Percentiles rank a stretch among this genome's conserved stretches.
phyloP scores from a whole-genome alignment of 1,140 invertebrate genomes.

The Callitettix versicolor region DNA sequence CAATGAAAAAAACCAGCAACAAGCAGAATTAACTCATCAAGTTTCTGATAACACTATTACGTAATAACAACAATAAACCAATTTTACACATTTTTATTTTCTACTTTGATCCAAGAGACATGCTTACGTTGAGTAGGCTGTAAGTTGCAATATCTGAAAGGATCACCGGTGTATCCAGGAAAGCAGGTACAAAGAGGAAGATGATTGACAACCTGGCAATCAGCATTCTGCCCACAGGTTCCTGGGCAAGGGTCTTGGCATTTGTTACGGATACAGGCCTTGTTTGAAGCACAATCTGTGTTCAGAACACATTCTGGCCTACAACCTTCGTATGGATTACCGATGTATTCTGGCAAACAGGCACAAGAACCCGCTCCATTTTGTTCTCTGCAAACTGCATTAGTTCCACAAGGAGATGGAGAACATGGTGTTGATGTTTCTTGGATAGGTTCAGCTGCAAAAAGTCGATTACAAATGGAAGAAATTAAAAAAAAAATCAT shows the following conservation, averaged over 20 bases:
- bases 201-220: constrained; percentile 57
- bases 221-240: constrained; percentile 51
- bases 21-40: too few species aligned
- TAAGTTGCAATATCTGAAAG: constrained; percentile 38
- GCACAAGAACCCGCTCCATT: constrained; percentile 52
- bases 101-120: too few species aligned
- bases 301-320: constrained; percentile 57
- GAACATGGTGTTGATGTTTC: constrained; percentile 39
- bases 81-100: too few species aligned
- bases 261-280: constrained; percentile 51
- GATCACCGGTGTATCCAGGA: constrained; percentile 51
- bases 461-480: too few species aligned
- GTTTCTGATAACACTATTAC: too few species aligned
- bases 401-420: constrained; percentile 60
- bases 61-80: too few species aligned
- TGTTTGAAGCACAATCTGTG: constrained; percentile 47
- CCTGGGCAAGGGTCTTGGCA: constrained; percentile 58
- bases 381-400: constrained; percentile 54
- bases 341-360: constrained; percentile 43
- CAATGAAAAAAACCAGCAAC: too few species aligned
- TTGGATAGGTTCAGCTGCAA: constrained; percentile 19
- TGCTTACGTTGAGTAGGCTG: constrained; percentile 15
- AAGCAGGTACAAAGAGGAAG: constrained; percentile 56
- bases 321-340: constrained; percentile 42
- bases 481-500: too few species aligned